phyloP scores from a whole-genome alignment of 2,888 invertebrate species.

The Plusia festucae region DNA sequence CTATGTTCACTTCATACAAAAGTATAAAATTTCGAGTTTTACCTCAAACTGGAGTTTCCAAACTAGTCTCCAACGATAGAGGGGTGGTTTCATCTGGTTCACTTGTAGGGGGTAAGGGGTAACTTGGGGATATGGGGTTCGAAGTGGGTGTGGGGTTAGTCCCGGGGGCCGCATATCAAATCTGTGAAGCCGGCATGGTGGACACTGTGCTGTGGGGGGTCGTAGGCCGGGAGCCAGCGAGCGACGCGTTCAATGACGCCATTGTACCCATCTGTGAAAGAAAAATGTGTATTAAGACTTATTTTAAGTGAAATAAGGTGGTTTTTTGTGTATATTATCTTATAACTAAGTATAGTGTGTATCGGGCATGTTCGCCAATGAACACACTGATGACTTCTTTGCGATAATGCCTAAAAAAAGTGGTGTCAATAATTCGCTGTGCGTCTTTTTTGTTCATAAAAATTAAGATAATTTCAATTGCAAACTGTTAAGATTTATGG shows the following conservation, averaged over 20 bases:
- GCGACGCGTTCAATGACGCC: constrained; percentile 96
- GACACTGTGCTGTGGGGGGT: constrained; percentile 97
- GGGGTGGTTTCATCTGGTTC: constrained; percentile 44
- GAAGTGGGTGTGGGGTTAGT: constrained; percentile 13
- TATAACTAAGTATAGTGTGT: too few relatives aligned
- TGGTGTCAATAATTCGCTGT: too few relatives aligned
- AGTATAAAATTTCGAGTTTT: background rate
- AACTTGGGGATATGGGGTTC: background rate
- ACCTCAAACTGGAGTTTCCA: constrained; percentile 71
- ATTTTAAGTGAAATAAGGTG: too few relatives aligned
- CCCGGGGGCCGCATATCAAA: constrained; percentile 73
- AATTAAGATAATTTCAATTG: too few relatives aligned
- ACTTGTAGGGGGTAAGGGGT: background rate
- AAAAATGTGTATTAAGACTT: background rate
- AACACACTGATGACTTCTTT: too few relatives aligned
- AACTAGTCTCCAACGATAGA: constrained; percentile 47
- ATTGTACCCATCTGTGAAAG: constrained; percentile 95
- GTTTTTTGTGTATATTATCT: too few relatives aligned
- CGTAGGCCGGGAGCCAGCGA: constrained; percentile 96
- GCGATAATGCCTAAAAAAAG: too few relatives aligned
- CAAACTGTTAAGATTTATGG: too few relatives aligned
- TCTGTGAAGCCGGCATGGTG: constrained; percentile 94
- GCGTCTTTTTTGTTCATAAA: too few relatives aligned
- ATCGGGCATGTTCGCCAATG: too few relatives aligned
- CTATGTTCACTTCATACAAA: background rate